These are phyloP conservation scores for Myotis planiceps DNA, from an alignment of 2,797 vertebrate species.

Conservation along the genomic window DNA sequence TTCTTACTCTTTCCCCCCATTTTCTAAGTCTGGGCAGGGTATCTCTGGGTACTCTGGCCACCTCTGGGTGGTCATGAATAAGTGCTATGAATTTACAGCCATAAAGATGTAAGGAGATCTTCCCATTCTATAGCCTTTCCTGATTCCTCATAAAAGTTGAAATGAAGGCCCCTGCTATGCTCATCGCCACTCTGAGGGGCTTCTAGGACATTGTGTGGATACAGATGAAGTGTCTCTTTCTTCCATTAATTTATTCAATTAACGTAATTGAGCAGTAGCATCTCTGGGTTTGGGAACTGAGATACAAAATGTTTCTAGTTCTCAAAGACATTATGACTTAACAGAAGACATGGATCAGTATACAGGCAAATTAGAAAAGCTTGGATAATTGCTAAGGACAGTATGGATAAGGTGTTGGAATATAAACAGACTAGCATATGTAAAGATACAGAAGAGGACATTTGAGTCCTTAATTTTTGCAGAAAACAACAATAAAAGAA, in stretches of 20 bases:
- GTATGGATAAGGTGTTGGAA: background rate
- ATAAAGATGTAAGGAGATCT: background rate
- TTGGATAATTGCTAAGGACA: background rate
- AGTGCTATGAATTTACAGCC: background rate
- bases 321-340: background rate
- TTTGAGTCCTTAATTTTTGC: background rate
- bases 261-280: background rate
- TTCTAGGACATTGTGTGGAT: background rate
- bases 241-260: background rate
- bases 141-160: background rate
- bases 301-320: background rate
- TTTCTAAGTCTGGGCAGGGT: background rate
- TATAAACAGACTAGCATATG: background rate
- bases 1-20: background rate
- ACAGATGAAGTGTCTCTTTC: background rate
- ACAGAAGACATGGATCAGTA: background rate
- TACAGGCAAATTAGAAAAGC: background rate
- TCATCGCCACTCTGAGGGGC: background rate
- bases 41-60: background rate
- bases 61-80: background rate
- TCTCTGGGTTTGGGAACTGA: conserved; percentile 21
- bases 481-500: background rate
- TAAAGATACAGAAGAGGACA: background rate
- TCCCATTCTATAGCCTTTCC: background rate
- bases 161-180: background rate